Evolutionary conservation across 2,797 vertebrate genomes (phyloP).

Genomic region (Takifugu ocellatus): DNA sequence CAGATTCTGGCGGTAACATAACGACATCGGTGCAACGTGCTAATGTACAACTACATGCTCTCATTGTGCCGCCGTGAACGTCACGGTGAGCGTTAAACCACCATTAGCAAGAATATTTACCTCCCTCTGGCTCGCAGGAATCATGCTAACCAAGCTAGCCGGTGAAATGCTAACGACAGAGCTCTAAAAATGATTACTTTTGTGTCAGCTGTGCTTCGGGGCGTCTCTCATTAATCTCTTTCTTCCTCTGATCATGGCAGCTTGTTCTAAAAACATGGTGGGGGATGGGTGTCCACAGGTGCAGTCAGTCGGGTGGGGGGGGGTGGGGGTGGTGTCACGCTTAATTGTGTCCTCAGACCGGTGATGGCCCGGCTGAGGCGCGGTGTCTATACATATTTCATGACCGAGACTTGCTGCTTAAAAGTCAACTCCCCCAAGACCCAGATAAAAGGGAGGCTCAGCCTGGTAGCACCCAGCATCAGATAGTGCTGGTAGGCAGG

Average conservation of each 20-base stretch:
- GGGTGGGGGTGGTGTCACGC: not conserved
- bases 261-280: not conserved
- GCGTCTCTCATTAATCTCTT: not conserved
- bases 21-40: too few species aligned
- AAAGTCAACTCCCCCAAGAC: not conserved
- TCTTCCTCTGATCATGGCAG: not conserved
- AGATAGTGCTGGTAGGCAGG: not conserved
- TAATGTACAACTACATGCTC: too few species aligned
- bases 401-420: not conserved
- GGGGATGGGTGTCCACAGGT: slow-evolving; percentile 1
- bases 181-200: not conserved
- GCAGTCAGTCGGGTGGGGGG: not conserved
- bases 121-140: too few species aligned
- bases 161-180: too few species aligned
- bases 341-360: not conserved
- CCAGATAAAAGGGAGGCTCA: not conserved
- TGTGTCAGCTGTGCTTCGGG: not conserved
- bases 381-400: not conserved
- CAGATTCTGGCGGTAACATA: too few species aligned
- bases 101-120: too few species aligned
- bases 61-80: too few species aligned
- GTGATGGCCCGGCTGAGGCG: not conserved
- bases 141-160: too few species aligned
- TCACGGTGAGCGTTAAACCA: too few species aligned
- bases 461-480: not conserved